A percentile compares a stretch with the other conserved stretches of the same genome.
phyloP scores from a whole-genome alignment of 2,113 vertebrate genomes.

The Tinamus guttatus region DNA sequence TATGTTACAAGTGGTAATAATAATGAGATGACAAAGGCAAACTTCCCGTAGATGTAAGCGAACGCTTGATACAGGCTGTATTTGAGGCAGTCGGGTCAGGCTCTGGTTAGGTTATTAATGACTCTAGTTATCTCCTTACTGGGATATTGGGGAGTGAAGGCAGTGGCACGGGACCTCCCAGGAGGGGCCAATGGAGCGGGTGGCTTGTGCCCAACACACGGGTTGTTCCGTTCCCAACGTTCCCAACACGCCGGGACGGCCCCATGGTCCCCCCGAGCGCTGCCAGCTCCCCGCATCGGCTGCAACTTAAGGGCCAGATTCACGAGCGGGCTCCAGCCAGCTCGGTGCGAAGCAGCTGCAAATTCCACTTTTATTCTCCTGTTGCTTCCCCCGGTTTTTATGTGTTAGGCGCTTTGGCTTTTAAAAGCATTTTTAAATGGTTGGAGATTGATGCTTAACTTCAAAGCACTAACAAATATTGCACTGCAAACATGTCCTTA shows the following conservation, averaged over 20 bases:
- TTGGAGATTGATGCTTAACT: slow-evolving; percentile 57
- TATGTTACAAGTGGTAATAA: background rate
- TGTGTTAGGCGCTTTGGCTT: slow-evolving; percentile 38
- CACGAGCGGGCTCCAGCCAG: slow-evolving; percentile 28
- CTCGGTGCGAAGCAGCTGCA: slow-evolving; percentile 39
- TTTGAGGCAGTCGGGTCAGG: background rate
- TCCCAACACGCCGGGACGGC: too few species aligned
- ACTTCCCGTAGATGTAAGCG: background rate
- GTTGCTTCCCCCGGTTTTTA: slow-evolving; percentile 39
- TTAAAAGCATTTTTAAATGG: slow-evolving; percentile 51
- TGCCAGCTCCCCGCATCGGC: slow-evolving; percentile 11
- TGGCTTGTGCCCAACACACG: background rate
- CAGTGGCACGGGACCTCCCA: background rate
- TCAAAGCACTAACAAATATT: slow-evolving; percentile 47
- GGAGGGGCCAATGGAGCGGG: background rate
- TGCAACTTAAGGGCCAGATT: slow-evolving; percentile 53
- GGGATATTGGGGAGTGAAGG: fast-evolving
- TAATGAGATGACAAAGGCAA: background rate
- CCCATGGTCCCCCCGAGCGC: background rate
- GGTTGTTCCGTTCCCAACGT: too few species aligned
- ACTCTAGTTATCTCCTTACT: background rate
- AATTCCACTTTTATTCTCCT: slow-evolving; percentile 33
- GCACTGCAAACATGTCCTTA: slow-evolving; percentile 38
- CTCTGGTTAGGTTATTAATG: slow-evolving; percentile 20
- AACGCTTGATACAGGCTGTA: background rate